These are phyloP conservation scores for Cardiocondyla obscurior DNA, from an alignment of 1,140 invertebrate species.

Conservation along the genomic window DNA sequence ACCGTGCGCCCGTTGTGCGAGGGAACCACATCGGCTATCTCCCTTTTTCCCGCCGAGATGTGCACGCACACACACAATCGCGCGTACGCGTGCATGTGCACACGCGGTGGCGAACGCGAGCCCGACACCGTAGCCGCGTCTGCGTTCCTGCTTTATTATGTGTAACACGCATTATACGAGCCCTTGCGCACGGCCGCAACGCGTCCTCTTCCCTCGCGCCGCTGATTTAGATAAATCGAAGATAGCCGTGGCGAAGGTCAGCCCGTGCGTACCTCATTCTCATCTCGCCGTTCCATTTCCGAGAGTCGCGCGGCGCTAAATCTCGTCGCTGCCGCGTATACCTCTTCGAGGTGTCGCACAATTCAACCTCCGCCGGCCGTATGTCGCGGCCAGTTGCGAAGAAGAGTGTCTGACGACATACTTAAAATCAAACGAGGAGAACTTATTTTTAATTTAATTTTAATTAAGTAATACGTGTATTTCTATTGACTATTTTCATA, in stretches of 20 bases:
- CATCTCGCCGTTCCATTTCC: slow-evolving; percentile 51
- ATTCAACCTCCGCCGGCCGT: slow-evolving; percentile 11
- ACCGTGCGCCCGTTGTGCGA: slow-evolving; percentile 68
- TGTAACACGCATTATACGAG: slow-evolving; percentile 69
- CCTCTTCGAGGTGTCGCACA: slow-evolving; percentile 28
- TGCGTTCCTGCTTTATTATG: slow-evolving; percentile 69
- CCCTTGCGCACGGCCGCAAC: slow-evolving; percentile 28
- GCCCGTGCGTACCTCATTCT: slow-evolving; percentile 28
- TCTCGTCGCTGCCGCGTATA: slow-evolving; percentile 34
- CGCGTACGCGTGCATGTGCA: slow-evolving; percentile 1
- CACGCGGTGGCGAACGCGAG: slow-evolving; percentile 27
- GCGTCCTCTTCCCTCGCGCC: slow-evolving; percentile 45
- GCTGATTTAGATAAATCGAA: slow-evolving; percentile 79
- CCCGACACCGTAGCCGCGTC: slow-evolving; percentile 5
- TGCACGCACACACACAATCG: background rate
- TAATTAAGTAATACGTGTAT: background rate
- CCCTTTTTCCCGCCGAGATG: slow-evolving; percentile 25
- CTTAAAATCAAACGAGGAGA: background rate
- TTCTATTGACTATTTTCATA: background rate
- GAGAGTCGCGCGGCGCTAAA: slow-evolving; percentile 37
- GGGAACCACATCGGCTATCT: slow-evolving; percentile 55
- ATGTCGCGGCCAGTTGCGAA: background rate
- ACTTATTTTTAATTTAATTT: background rate
- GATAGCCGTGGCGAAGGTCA: slow-evolving; percentile 49
- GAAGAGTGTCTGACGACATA: background rate